Evolutionary conservation across 2,888 invertebrate species (phyloP).

Genomic region (Nebria brevicollis): DNA sequence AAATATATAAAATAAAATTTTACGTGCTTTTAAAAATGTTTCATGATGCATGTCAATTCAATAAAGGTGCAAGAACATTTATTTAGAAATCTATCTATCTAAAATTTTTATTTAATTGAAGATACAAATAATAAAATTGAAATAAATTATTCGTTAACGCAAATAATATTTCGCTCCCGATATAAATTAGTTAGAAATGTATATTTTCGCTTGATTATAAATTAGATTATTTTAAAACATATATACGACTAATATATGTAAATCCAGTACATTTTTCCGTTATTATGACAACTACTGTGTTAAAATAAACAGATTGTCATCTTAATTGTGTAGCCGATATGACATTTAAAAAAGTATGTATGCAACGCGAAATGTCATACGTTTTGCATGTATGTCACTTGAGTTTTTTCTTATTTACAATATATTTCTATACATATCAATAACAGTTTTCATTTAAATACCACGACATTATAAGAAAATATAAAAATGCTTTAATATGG

Average conservation of each 20-base stretch:
- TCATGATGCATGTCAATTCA: too few relatives aligned
- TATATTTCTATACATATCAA: not conserved
- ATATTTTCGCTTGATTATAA: too few relatives aligned
- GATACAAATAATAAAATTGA: too few relatives aligned
- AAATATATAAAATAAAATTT: too few relatives aligned
- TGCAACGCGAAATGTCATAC: not conserved
- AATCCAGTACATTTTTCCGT: not conserved
- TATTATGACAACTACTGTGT: not conserved
- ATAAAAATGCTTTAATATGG: not conserved
- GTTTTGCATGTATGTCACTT: not conserved
- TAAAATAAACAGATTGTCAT: not conserved
- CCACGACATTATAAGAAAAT: not conserved
- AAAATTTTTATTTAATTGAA: too few relatives aligned
- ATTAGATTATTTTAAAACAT: too few relatives aligned
- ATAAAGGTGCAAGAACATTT: too few relatives aligned
- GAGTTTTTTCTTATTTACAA: not conserved
- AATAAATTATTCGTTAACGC: too few relatives aligned
- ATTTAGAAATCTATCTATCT: too few relatives aligned
- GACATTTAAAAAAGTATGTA: not conserved
- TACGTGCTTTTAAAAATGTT: too few relatives aligned
- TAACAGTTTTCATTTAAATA: not conserved
- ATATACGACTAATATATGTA: not conserved
- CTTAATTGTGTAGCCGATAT: not conserved
- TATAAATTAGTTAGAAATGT: too few relatives aligned
- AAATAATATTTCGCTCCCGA: too few relatives aligned